Evolutionary conservation across 1,140 invertebrate species (phyloP).

Genomic region (Lethocerus indicus): DNA sequence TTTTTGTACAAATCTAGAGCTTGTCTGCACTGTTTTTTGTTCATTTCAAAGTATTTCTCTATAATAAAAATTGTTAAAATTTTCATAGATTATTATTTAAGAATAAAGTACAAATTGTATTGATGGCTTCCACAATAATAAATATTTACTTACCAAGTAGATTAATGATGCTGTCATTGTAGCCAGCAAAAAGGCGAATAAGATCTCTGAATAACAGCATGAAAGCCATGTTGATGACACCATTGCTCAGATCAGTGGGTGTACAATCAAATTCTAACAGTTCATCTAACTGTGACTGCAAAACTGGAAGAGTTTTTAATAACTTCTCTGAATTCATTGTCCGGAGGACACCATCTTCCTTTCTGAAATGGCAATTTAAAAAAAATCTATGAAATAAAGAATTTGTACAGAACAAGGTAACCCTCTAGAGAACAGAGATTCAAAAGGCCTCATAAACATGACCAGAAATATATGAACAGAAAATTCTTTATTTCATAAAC

Average conservation of each 20-base stretch:
- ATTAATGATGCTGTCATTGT: conserved; percentile 99
- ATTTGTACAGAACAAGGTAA: no score
- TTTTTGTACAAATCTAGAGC: conserved; percentile 98
- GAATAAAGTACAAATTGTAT: no score
- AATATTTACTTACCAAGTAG: conserved; percentile 50
- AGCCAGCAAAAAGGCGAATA: conserved; percentile 96
- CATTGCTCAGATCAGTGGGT: conserved; percentile 91
- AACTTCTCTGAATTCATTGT: conserved; percentile 97
- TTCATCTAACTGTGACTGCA: conserved; percentile 89
- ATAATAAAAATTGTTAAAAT: no score
- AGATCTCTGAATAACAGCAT: conserved; percentile 97
- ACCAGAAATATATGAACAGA: no score
- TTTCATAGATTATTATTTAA: no score
- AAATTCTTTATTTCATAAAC: no score
- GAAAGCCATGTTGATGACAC: conserved; percentile 96
- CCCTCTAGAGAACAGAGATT: no score
- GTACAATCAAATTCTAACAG: conserved; percentile 96
- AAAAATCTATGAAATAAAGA: no score
- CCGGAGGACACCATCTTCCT: conserved; percentile 89
- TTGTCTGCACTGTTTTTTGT: conserved; percentile 95
- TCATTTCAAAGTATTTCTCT: conserved; percentile 99
- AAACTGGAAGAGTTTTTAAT: conserved; percentile 86
- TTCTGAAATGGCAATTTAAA: no score
- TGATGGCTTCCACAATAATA: neutral
- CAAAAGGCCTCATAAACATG: no score